Evolutionary conservation across 2,797 vertebrate species (phyloP).

Genomic region (Acanthurus leucopareius): DNA sequence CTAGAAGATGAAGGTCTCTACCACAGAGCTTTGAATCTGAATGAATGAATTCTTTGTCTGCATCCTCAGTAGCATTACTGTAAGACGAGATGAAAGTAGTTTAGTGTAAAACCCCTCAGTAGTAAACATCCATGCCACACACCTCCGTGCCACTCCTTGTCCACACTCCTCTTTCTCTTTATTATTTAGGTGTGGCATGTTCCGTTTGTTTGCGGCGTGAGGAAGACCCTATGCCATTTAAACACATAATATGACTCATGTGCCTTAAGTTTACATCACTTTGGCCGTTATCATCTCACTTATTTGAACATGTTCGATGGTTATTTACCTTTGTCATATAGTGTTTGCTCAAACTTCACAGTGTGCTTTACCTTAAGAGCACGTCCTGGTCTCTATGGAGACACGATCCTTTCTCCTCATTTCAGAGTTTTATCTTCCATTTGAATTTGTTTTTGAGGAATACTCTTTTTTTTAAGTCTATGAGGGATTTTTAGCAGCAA

Average conservation of each 20-base stretch:
- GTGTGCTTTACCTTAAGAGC: neutral
- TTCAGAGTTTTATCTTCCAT: neutral
- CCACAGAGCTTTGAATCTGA: too few species aligned
- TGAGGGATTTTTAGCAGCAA: neutral
- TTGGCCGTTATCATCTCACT: neutral
- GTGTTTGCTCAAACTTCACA: neutral
- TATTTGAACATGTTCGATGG: neutral
- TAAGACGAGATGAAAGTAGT: neutral
- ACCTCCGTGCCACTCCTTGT: constrained; percentile 9
- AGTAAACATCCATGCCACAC: neutral
- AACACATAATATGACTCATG: neutral
- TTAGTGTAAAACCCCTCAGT: neutral
- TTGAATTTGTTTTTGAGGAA: neutral
- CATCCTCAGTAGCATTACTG: neutral
- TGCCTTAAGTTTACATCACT: neutral
- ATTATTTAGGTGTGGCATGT: constrained; percentile 22
- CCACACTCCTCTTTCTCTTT: constrained; percentile 16
- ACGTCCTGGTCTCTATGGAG: neutral
- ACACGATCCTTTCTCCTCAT: neutral
- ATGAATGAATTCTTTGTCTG: neutral
- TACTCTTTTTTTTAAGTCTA: neutral
- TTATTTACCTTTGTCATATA: constrained; percentile 5
- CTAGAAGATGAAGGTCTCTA: neutral
- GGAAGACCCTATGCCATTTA: constrained; percentile 26
- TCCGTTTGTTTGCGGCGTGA: constrained; percentile 7